A percentile compares a stretch with the other conserved stretches of the same genome.
Evolutionary conservation across 2,113 vertebrate species (phyloP).

Genomic region (Polypterus bichir): DNA sequence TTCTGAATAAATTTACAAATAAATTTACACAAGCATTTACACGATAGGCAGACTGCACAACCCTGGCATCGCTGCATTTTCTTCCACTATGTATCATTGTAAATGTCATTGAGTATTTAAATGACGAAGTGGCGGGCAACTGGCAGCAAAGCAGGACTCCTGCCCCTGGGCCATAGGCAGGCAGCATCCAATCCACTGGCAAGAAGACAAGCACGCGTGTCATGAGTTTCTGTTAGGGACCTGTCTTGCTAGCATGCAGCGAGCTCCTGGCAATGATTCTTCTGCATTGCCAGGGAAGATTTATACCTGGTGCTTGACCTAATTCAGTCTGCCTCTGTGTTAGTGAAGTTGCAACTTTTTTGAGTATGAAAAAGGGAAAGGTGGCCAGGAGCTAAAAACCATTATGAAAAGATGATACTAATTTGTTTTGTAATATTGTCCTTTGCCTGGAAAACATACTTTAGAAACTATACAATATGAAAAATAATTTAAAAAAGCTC

Average conservation of each 20-base stretch:
- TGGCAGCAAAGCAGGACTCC: slow-evolving; percentile 70
- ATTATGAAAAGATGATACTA: too few relatives aligned
- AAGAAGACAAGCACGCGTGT: slow-evolving; percentile 49
- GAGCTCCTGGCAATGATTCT: slow-evolving; percentile 66
- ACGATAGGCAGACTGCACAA: slow-evolving; percentile 22
- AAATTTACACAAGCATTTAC: slow-evolving; percentile 8
- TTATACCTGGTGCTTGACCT: slow-evolving; percentile 91
- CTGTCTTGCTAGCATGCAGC: slow-evolving; percentile 64
- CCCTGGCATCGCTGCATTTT: slow-evolving; percentile 20
- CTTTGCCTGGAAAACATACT: too few relatives aligned
- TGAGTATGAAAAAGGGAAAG: slow-evolving; percentile 82
- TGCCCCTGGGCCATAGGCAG: slow-evolving; percentile 67
- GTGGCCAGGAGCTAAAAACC: slow-evolving; percentile 25
- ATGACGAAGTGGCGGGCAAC: slow-evolving; percentile 64
- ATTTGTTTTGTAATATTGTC: too few relatives aligned
- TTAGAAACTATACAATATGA: too few relatives aligned
- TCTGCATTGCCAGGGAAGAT: slow-evolving; percentile 70
- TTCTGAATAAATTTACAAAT: neutral
- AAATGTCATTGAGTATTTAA: slow-evolving; percentile 44
- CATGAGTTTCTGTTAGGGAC: slow-evolving; percentile 56
- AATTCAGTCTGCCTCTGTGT: slow-evolving; percentile 90
- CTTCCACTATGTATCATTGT: slow-evolving; percentile 40
- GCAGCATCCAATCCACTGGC: slow-evolving; percentile 56
- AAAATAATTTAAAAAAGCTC: too few relatives aligned
- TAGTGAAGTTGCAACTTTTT: slow-evolving; percentile 64